Percentiles rank a stretch among this genome's conserved stretches.
These are phyloP conservation scores for Mesoligia furuncula DNA, from an alignment of 2,888 invertebrate species.

Conservation along the genomic window DNA sequence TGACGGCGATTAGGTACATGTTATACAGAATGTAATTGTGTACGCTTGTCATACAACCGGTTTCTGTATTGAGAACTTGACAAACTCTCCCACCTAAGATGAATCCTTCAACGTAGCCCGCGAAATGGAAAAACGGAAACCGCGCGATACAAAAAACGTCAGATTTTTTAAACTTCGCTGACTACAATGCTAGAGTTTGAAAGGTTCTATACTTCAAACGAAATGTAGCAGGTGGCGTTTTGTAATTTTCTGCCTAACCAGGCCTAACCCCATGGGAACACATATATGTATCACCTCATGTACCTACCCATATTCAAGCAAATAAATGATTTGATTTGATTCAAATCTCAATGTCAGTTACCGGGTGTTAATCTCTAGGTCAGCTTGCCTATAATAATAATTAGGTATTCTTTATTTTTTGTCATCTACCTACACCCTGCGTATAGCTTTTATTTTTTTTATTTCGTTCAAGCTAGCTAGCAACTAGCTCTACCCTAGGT, in stretches of 20 bases:
- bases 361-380: not conserved
- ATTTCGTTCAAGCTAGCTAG: not conserved
- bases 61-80: not conserved
- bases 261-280: no score
- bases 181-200: not conserved
- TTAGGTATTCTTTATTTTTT: not conserved
- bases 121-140: not conserved
- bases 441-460: not conserved
- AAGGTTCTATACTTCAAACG: no score
- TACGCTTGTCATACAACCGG: not conserved
- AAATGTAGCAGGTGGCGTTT: no score
- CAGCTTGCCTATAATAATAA: not conserved
- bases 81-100: no score
- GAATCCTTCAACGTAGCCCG: not conserved
- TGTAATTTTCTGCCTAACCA: no score
- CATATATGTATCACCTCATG: no score
- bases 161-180: not conserved
- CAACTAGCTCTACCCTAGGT: not conserved
- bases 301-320: no score
- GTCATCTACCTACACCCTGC: not conserved
- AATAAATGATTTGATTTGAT: no score
- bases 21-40: not conserved
- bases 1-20: not conserved
- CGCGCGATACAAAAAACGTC: not conserved
- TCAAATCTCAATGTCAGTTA: not conserved